phyloP scores from a whole-genome alignment of 1,140 invertebrate genomes.

The Cephus cinctus region DNA sequence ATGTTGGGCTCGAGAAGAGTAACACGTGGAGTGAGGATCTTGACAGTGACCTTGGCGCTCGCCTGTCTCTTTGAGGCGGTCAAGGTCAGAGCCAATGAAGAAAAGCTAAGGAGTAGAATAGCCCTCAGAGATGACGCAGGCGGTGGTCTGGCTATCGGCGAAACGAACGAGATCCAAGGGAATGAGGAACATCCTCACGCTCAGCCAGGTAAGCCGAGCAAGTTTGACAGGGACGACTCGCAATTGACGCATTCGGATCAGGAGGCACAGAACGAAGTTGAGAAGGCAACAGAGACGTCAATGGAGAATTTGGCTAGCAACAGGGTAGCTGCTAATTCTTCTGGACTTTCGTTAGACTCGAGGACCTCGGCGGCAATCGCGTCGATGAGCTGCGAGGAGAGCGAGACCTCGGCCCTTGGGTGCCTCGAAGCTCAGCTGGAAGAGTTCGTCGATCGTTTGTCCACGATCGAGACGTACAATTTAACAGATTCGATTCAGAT shows the following conservation, averaged over 20 bases:
- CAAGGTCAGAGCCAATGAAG: constrained; percentile 16
- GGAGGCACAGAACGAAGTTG: constrained; percentile 25
- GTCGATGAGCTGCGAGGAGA: constrained; percentile 12
- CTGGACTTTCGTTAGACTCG: background rate
- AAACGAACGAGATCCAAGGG: background rate
- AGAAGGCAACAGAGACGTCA: constrained; percentile 13
- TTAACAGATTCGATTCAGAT: constrained; percentile 45
- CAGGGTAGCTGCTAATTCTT: constrained; percentile 2
- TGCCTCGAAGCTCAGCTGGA: constrained; percentile 26
- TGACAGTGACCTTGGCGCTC: constrained; percentile 18
- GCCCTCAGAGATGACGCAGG: background rate
- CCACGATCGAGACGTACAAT: constrained; percentile 32
- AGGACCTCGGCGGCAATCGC: background rate
- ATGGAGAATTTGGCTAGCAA: constrained; percentile 12
- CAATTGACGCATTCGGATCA: constrained; percentile 36
- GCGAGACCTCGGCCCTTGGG: constrained; percentile 12
- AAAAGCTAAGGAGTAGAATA: background rate
- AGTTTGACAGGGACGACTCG: constrained; percentile 40
- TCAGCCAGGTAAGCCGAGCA: constrained; percentile 38
- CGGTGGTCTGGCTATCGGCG: background rate
- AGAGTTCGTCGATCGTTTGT: constrained; percentile 31
- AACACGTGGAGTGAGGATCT: constrained; percentile 25
- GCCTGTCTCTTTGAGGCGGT: constrained; percentile 30
- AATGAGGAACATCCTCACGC: constrained; percentile 28
- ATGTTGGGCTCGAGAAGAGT: constrained; percentile 29